Percentiles rank a stretch among this genome's conserved stretches.
Conservation (phyloP, 2,113 vertebrate genomes). For the Rhineura floridana region DNA sequence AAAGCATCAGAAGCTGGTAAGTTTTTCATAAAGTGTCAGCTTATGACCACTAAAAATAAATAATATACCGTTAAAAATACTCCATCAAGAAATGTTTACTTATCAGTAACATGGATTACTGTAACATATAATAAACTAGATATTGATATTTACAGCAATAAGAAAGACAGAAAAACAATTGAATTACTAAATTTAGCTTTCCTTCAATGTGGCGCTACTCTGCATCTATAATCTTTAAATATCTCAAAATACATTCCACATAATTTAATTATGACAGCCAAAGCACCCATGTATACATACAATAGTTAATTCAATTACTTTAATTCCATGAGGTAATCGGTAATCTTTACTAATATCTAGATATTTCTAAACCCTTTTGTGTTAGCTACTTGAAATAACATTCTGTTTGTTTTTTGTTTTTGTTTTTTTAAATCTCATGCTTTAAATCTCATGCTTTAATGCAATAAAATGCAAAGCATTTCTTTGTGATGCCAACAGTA, state of each 20-base stretch:
- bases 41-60: conserved; percentile 20
- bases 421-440: background rate
- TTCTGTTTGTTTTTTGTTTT: background rate
- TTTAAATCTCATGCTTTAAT: background rate
- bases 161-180: background rate
- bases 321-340: background rate
- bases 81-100: background rate
- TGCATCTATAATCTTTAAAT: conserved; percentile 8
- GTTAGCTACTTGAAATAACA: background rate
- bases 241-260: background rate
- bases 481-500: background rate
- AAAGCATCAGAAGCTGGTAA: conserved; percentile 80
- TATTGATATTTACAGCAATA: fast-evolving
- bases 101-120: background rate
- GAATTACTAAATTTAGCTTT: background rate
- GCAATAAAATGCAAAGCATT: background rate
- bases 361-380: too few species aligned
- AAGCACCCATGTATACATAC: background rate
- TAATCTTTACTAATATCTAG: background rate
- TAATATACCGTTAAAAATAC: background rate
- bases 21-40: conserved; percentile 33
- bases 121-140: background rate
- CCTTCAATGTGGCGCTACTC: background rate
- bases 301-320: background rate
- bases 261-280: conserved; percentile 13